phyloP scores from a whole-genome alignment of 1,140 invertebrate species.

The Calephelis virginiensis region DNA sequence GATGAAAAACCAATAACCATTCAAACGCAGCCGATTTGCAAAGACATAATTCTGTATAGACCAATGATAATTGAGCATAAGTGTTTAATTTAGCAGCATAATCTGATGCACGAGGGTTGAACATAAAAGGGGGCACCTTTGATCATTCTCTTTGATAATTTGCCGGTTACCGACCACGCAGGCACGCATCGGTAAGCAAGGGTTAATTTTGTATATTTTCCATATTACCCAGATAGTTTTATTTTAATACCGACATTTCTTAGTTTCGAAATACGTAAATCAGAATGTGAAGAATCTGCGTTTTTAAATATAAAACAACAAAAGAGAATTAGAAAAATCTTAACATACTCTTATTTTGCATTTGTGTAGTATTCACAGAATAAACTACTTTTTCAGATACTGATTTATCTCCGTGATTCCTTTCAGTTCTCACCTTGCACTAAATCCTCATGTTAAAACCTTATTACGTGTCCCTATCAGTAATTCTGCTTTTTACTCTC shows the following conservation, averaged over 20 bases:
- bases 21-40: neutral
- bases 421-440: too few species aligned
- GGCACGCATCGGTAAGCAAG: neutral
- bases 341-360: too few species aligned
- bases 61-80: conserved; percentile 9
- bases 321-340: too few species aligned
- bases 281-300: too few species aligned
- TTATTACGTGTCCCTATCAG: too few species aligned
- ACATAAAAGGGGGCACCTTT: conserved; percentile 11
- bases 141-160: conserved; percentile 16
- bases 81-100: conserved; percentile 15
- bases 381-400: too few species aligned
- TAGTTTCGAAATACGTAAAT: neutral
- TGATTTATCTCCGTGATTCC: too few species aligned
- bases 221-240: neutral
- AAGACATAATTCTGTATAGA: conserved; percentile 11
- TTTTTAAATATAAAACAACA: too few species aligned
- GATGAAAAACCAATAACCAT: neutral
- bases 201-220: conserved; percentile 1
- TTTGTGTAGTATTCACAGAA: too few species aligned
- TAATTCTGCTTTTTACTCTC: too few species aligned
- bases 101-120: neutral
- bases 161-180: conserved; percentile 6
- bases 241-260: neutral
- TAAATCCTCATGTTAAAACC: too few species aligned